Evolutionary conservation across 2,113 vertebrate genomes (phyloP).

Genomic region (Ailurus styani): DNA sequence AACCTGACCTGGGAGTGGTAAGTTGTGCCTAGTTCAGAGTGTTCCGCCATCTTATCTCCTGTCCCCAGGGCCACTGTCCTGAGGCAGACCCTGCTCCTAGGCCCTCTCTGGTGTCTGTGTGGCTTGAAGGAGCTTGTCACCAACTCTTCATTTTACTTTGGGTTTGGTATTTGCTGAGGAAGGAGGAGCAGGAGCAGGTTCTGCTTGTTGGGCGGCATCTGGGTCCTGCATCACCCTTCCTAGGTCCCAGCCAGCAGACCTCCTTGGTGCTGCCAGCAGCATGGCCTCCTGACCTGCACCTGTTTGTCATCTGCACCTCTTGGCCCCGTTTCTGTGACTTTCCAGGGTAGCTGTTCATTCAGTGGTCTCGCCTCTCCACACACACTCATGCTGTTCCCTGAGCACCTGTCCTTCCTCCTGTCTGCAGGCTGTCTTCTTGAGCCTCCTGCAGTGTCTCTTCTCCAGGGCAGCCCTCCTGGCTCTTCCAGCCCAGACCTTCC

Average conservation of each 20-base stretch:
- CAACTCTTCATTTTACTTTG: neutral
- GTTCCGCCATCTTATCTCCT: neutral
- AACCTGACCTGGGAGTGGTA: neutral
- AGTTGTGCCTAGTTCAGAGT: neutral
- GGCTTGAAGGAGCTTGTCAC: neutral
- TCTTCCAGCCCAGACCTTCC: neutral
- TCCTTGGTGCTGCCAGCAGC: neutral
- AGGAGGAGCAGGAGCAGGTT: neutral
- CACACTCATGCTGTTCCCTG: neutral
- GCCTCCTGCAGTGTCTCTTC: neutral
- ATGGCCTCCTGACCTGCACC: neutral
- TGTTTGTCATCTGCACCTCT: neutral
- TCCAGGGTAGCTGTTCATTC: neutral
- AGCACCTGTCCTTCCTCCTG: neutral
- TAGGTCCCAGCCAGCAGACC: neutral
- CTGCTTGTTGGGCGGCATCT: neutral
- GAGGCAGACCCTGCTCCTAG: neutral
- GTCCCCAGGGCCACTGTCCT: neutral
- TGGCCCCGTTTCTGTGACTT: neutral
- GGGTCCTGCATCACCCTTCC: neutral
- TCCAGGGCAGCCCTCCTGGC: neutral
- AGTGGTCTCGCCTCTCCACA: neutral
- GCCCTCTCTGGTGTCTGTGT: neutral
- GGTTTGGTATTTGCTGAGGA: neutral
- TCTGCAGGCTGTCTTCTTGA: neutral